A percentile compares a stretch with the other conserved stretches of the same genome.
These are phyloP conservation scores for Odocoileus hemionus DNA, from an alignment of 2,113 vertebrate species.

Conservation along the genomic window DNA sequence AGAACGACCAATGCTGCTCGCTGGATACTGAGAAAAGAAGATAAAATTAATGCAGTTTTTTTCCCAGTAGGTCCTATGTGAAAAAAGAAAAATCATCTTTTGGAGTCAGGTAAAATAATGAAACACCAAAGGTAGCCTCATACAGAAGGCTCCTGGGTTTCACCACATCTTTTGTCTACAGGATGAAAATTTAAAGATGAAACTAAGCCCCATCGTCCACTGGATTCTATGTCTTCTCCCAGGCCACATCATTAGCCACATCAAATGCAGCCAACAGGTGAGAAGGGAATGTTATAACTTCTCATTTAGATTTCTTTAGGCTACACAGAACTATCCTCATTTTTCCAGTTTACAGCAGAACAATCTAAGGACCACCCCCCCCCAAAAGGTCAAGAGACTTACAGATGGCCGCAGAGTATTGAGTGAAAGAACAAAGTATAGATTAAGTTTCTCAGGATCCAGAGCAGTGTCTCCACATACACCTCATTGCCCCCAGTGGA, in stretches of 20 bases:
- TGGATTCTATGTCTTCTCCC: background rate
- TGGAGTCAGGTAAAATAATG: background rate
- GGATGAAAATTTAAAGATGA: background rate
- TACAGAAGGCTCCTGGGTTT: background rate
- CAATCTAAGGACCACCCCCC: background rate
- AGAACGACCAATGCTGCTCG: constrained; percentile 92
- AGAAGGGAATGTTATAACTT: background rate
- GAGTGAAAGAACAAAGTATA: background rate
- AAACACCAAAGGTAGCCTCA: background rate
- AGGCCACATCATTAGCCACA: background rate
- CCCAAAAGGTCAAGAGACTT: background rate
- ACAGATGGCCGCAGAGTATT: background rate
- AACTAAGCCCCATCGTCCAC: accelerated
- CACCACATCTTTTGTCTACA: background rate
- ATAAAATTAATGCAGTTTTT: constrained; percentile 13
- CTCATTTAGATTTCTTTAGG: background rate
- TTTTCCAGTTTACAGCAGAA: background rate
- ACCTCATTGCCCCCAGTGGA: accelerated
- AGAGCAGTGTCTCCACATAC: background rate
- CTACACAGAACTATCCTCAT: background rate
- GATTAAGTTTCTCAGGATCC: background rate
- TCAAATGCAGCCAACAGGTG: accelerated
- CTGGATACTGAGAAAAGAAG: constrained; percentile 86
- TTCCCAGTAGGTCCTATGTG: background rate
- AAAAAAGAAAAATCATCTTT: background rate